Conservation (phyloP, 2,888 invertebrate species). For the Mythimna impura region DNA sequence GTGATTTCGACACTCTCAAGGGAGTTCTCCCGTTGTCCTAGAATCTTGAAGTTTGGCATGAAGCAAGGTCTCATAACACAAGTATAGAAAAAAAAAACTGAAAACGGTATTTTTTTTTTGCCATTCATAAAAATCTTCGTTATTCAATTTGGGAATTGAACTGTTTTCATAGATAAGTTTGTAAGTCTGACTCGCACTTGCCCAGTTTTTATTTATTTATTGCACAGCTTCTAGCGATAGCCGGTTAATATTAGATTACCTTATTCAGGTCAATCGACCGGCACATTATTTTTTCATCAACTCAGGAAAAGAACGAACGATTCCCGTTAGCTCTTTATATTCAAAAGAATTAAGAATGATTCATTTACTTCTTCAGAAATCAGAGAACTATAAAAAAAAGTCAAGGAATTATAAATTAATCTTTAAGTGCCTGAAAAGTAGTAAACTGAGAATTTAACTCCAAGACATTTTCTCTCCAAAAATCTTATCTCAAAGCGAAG, state of each 20-base stretch:
- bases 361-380: slow-evolving; percentile 7
- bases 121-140: too few relatives aligned
- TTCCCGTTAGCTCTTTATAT: not conserved
- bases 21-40: too few relatives aligned
- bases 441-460: slow-evolving; percentile 28
- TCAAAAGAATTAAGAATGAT: not conserved
- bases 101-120: too few relatives aligned
- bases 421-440: slow-evolving; percentile 26
- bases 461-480: slow-evolving; percentile 17
- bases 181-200: too few relatives aligned
- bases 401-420: slow-evolving; percentile 31
- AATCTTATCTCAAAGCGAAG: slow-evolving; percentile 18
- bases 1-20: too few relatives aligned
- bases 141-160: too few relatives aligned
- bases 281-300: slow-evolving; percentile 19
- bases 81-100: too few relatives aligned
- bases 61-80: too few relatives aligned
- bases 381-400: slow-evolving; percentile 7
- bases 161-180: too few relatives aligned
- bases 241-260: slow-evolving; percentile 28
- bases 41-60: too few relatives aligned
- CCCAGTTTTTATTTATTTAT: not conserved
- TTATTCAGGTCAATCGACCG: slow-evolving; percentile 8
- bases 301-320: not conserved
- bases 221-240: not conserved